Conservation (phyloP, 2,888 invertebrate genomes). For the Nymphalis polychloros region DNA sequence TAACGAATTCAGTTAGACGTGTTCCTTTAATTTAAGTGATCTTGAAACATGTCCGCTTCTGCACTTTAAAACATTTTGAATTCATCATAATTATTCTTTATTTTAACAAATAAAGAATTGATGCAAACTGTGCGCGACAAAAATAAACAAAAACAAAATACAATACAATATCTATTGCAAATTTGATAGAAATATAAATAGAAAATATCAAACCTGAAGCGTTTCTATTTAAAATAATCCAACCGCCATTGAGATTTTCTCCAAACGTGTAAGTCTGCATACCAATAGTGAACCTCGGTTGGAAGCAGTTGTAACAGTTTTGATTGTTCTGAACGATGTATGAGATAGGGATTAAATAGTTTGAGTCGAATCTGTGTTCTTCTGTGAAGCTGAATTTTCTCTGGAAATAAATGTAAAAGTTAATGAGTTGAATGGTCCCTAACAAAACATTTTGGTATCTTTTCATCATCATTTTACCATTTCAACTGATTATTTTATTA, state of each 20-base stretch:
- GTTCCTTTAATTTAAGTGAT: too few species aligned
- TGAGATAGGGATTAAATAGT: slow-evolving; percentile 69
- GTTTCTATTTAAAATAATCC: slow-evolving; percentile 72
- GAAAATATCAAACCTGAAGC: slow-evolving; percentile 54
- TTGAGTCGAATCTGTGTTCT: slow-evolving; percentile 53
- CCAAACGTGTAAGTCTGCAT: slow-evolving; percentile 65
- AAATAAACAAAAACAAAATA: too few species aligned
- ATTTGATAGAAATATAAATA: background rate
- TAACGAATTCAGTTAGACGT: too few species aligned
- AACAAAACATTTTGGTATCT: too few species aligned
- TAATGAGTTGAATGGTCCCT: too few species aligned
- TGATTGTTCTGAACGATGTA: slow-evolving; percentile 64
- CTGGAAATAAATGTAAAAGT: slow-evolving; percentile 45
- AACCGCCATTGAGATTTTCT: slow-evolving; percentile 68
- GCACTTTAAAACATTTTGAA: too few species aligned
- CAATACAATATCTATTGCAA: background rate
- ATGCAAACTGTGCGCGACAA: too few species aligned
- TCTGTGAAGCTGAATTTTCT: slow-evolving; percentile 61
- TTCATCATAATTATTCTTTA: too few species aligned
- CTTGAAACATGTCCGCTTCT: too few species aligned
- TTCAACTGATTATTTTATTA: too few species aligned
- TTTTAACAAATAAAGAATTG: too few species aligned
- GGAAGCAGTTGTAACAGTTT: slow-evolving; percentile 70
- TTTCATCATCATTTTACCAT: too few species aligned
- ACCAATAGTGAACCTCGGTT: slow-evolving; percentile 66